Conservation (phyloP, 2,888 invertebrate species). For the Cistogaster globosa region DNA sequence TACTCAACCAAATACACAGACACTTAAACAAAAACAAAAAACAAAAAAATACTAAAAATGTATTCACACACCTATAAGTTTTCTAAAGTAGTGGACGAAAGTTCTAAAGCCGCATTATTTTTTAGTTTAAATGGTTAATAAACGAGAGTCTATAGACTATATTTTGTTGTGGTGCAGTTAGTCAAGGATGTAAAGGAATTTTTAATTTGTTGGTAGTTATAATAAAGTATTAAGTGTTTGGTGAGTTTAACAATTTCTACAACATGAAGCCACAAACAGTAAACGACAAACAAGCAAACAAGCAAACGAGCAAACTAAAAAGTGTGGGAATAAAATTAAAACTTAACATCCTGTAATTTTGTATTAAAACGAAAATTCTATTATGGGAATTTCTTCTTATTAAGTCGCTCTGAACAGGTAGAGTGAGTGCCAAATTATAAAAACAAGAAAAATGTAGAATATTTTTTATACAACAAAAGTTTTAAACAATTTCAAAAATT, state of each 20-base stretch:
- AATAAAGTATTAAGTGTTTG: constrained; percentile 54
- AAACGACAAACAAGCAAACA: no score
- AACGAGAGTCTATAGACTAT: neutral
- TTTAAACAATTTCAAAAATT: no score
- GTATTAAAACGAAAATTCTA: constrained; percentile 12
- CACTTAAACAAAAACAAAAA: neutral
- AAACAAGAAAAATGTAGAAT: no score
- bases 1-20: constrained; percentile 5
- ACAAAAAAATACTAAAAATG: neutral
- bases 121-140: neutral
- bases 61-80: constrained; percentile 44
- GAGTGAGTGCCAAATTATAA: neutral
- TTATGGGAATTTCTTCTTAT: constrained; percentile 22
- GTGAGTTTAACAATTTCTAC: constrained; percentile 30
- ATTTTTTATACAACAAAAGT: neutral
- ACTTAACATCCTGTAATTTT: constrained; percentile 60
- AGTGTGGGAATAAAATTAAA: constrained; percentile 64
- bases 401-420: neutral
- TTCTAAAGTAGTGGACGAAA: constrained; percentile 26
- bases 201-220: constrained; percentile 49
- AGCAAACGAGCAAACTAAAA: constrained; percentile 18
- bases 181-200: constrained; percentile 67
- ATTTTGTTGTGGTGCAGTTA: neutral
- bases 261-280: constrained; percentile 14
- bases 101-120: constrained; percentile 35